phyloP scores from a whole-genome alignment of 1,140 invertebrate genomes.

The Hetaerina americana region DNA sequence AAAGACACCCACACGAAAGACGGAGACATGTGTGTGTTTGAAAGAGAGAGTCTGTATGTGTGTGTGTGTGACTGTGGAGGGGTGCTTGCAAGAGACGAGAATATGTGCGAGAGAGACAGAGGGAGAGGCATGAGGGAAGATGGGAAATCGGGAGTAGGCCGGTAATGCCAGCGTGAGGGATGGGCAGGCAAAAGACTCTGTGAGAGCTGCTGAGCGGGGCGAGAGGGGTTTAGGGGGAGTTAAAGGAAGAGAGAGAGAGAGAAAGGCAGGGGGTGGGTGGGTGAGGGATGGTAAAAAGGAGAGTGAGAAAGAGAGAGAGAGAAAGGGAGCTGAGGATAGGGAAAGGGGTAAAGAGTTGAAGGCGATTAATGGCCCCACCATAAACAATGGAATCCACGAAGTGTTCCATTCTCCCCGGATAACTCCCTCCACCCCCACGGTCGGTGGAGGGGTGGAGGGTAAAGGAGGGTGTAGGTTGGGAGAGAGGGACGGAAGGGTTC shows the following conservation, averaged over 20 bases:
- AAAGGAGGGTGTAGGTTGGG: no score
- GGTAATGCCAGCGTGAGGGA: background rate
- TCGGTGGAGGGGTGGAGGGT: no score
- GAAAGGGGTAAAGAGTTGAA: background rate
- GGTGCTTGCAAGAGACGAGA: no score
- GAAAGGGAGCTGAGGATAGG: background rate
- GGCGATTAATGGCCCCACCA: background rate
- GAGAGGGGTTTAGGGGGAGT: background rate
- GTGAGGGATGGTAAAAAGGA: background rate
- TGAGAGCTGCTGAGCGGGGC: background rate
- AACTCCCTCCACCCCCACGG: background rate
- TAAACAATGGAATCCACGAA: background rate
- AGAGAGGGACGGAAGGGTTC: no score
- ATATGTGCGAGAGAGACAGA: no score
- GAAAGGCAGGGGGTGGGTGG: background rate
- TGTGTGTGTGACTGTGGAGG: no score
- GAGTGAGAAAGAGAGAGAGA: background rate
- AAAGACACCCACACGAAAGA: background rate
- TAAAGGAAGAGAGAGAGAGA: background rate
- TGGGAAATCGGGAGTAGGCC: background rate
- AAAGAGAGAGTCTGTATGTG: background rate
- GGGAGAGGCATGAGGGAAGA: background rate
- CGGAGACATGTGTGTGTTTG: background rate
- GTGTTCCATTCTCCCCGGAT: background rate
- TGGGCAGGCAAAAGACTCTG: background rate